These are phyloP conservation scores for Oxyruncus cristatus DNA, from an alignment of 2,113 vertebrate genomes.

Conservation along the genomic window DNA sequence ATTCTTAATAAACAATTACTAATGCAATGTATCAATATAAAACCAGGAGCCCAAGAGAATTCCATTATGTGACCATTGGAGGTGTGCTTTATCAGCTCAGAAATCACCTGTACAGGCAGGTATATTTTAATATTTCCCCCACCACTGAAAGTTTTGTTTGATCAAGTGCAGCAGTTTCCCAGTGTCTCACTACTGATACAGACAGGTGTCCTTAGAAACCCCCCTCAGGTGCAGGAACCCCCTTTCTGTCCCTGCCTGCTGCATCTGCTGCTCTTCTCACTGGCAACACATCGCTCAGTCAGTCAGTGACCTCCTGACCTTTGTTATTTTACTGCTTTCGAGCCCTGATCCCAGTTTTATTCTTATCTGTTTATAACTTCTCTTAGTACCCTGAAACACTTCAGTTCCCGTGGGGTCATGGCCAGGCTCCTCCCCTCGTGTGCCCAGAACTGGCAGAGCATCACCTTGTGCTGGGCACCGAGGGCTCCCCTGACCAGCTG, in stretches of 20 bases:
- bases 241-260: not conserved
- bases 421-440: not conserved
- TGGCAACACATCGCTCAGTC: not conserved
- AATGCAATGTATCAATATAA: not conserved
- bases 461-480: not conserved
- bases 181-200: not conserved
- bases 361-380: not conserved
- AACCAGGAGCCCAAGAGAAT: not conserved
- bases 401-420: accelerated
- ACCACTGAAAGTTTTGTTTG: not conserved
- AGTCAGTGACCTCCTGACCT: not conserved
- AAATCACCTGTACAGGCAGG: not conserved
- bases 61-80: accelerated
- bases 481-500: not conserved
- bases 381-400: not conserved
- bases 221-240: not conserved
- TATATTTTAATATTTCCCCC: not conserved
- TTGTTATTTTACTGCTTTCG: not conserved
- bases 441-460: not conserved
- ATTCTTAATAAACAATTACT: not conserved
- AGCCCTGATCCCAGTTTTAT: not conserved
- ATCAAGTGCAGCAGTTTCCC: not conserved
- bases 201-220: not conserved
- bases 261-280: not conserved
- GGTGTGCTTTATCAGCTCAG: not conserved